Base-by-base conservation (phyloP, 2,888 invertebrate species). In the Macrophya alboannulata region DNA sequence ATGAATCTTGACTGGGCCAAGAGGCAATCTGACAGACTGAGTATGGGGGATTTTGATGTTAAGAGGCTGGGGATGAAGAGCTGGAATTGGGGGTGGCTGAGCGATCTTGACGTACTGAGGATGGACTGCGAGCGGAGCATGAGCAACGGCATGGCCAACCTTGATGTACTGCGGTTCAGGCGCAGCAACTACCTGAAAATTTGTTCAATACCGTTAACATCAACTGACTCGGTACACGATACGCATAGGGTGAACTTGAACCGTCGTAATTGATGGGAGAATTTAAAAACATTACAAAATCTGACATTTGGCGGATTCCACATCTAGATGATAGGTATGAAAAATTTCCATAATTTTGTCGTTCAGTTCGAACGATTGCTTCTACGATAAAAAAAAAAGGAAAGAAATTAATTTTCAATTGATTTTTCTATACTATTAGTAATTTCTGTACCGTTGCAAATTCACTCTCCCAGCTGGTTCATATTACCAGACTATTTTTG, bases 1-100 rank as follows among this genome's bases (percentile, higher is more conserved):
- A 92, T 94, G 0, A 93, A 94, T 3, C 92, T 95, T 6, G 93
- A 90, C 89, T 74, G 84, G 88, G 40, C 89, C 88, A 87, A 91
- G 91, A 85, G 91, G 93, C 86, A 93, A 89, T 86, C 90, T 90
- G 72, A 86, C 87, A 6, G 89, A 84, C 4, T 91, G 90, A 84
- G 88, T 87, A 62, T 92, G 91, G 1, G 88, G 87, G 55, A 90
- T 91, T 88, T 92, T 91, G 85, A 93, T 87, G 88, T 90, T 91
- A 72, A 93, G 88, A 71, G 93, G 93, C 85, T 91, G 90, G 0
- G 93, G 93, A 77, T 93, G 93, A 12, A 92, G 90, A 0, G 92
- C 86, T 21, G 93, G 93, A 81, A 93, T 91, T 12, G 93, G 88
- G 45, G 89, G 89, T 43, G 90, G 92, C 87, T 93, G 93, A 15